phyloP scores from a whole-genome alignment of 2,113 vertebrate genomes.

The Falco punctatus region DNA sequence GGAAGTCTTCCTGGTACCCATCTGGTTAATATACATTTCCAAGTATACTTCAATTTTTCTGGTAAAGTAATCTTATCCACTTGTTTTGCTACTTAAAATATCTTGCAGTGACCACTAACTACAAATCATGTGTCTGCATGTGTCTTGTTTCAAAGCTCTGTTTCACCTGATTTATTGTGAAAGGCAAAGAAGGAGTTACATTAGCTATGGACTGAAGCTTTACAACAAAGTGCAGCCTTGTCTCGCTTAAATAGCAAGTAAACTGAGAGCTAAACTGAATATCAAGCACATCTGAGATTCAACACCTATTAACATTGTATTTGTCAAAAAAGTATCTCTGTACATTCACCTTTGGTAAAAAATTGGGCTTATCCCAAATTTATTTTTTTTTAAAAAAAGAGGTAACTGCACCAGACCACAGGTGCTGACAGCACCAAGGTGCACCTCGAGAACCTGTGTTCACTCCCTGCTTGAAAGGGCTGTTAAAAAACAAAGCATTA shows the following conservation, averaged over 20 bases:
- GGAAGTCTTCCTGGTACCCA: not conserved
- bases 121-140: not conserved
- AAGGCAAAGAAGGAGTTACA: not conserved
- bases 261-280: not conserved
- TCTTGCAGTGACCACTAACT: not conserved
- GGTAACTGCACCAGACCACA: not conserved
- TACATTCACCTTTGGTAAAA: not conserved
- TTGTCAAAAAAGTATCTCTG: not conserved
- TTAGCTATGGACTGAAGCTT: not conserved
- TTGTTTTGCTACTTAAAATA: not conserved
- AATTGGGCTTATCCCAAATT: not conserved
- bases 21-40: constrained; percentile 29
- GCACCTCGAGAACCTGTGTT: not conserved
- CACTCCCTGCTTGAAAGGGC: not conserved
- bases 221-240: not conserved
- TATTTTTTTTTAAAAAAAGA: not conserved
- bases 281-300: not conserved
- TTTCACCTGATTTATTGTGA: not conserved
- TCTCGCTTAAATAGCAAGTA: not conserved
- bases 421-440: rapidly evolving
- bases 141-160: not conserved
- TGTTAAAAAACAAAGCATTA: not conserved
- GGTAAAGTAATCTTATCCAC: not conserved
- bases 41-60: not conserved
- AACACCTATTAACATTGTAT: not conserved